Percentiles rank a stretch among this genome's conserved stretches.
phyloP scores from a whole-genome alignment of 2,888 invertebrate genomes.

The Lasioglossum villosulum region DNA sequence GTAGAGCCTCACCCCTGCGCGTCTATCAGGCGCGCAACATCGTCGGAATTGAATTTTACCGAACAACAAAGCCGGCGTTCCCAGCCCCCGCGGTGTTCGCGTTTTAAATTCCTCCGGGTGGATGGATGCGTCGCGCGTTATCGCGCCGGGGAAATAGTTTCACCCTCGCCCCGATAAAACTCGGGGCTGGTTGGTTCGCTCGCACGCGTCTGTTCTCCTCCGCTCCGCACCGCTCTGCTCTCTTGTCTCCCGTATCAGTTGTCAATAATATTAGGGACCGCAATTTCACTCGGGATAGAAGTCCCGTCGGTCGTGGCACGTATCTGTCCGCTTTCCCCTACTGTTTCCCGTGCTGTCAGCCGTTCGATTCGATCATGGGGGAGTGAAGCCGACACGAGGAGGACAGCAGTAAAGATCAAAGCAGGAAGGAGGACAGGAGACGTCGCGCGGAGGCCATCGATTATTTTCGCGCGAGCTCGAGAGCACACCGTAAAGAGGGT shows the following conservation, averaged over 20 bases:
- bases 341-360: conserved; percentile 45
- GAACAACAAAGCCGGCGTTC: conserved; percentile 18
- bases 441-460: conserved; percentile 74
- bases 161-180: conserved; percentile 58
- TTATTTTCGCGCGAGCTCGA: conserved; percentile 78
- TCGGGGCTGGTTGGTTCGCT: not conserved
- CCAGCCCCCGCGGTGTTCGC: not conserved
- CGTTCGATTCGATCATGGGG: conserved; percentile 30
- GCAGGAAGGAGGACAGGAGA: conserved; percentile 13
- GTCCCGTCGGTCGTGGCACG: conserved; percentile 64
- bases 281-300: conserved; percentile 65
- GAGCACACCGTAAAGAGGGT: conserved; percentile 66
- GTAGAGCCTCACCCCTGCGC: not conserved
- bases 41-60: conserved; percentile 48
- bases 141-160: conserved; percentile 59
- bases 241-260: conserved; percentile 62
- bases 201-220: not conserved
- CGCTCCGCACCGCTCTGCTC: not conserved
- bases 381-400: not conserved
- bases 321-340: conserved; percentile 59
- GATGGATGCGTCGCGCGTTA: conserved; percentile 42
- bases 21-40: conserved; percentile 28
- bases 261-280: conserved; percentile 71
- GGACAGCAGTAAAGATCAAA: not conserved
- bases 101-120: conserved; percentile 42